Base-by-base conservation (phyloP, 2,113 vertebrate genomes). In the Gadus macrocephalus region DNA sequence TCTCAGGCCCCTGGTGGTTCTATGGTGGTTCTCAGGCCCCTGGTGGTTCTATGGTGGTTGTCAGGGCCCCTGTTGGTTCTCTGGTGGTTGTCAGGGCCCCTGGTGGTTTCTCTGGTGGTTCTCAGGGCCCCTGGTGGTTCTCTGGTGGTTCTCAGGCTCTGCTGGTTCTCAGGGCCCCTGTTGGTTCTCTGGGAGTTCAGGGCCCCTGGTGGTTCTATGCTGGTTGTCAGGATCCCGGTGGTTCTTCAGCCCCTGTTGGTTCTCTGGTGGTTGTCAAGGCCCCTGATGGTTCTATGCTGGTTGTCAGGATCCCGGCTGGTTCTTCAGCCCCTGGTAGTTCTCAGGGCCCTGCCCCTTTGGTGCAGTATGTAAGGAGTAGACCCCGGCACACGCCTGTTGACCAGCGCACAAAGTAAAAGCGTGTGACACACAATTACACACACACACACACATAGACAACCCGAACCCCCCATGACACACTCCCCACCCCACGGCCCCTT, bases 311-410 rank as follows among this genome's bases (percentile, higher is more conserved):
- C 22, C 22, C 22, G 22, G 22, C 2, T n/a, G 22, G 22, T 25
- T 25, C 22, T 25, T 25, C 22, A 25, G 22, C 2, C 22, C 22
- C 22, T 25, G 22, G 22, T 25, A 25, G 22, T 25, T 69, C 62
- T 67, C 67, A 19, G 20, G 76, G 81, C 84, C 4, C 31, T n/a
- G 31, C 62, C 68, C 65, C 55, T 71, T 62, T 65, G 67, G 85
- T 88, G 89, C 90, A 92, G 90, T 88, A 89, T 90, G 90, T 84
- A 74, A 78, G 85, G 80, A 86, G 80, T 88, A 88, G 79, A 86
- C 86, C 83, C 75, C 74, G 91, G 90, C 91, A 92, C 91, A 92
- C 91, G 91, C 91, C 91, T 92, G 90, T 92, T 91, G 90, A 92
- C 91, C 82, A 85, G 81, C 81, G 82, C 85, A 90, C 90, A 89